Evolutionary conservation across 2,888 invertebrate species (phyloP), one percentile per base, ranked within the genome.

Genomic region (Oscheius sp.): DNA sequence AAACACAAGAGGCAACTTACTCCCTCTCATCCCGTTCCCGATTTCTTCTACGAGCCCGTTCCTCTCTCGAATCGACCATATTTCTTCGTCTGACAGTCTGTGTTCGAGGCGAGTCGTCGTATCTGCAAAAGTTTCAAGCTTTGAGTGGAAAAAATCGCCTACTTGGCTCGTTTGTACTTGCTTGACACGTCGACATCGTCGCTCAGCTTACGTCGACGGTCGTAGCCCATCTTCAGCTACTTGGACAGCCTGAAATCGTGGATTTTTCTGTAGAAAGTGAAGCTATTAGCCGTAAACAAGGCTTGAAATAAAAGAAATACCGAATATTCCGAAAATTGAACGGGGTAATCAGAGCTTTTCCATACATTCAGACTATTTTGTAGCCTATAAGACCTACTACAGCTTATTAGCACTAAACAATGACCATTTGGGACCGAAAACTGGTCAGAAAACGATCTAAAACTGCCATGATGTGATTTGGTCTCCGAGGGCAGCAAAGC

Each of bases 21-120:
- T 72, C 62, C 1, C 13, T 35, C 13, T 73, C 59, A 42, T 70
- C 74, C 13, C 74, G 71, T 11, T 74, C 75, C 7, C 70, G 71
- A 7, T 80, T 73, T 32, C 83, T 60, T 47, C 79, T 51, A 29
- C 77, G 58, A 2, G 83, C 83, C 3, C 83, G 78, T 32, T 79
- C 82, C 33, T 83, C 82, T 32, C 83, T 77, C n/a, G 73, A 72
- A 29, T 70, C 76, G 21, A 74, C 73, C 51, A 63, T 70, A 29
- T 57, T 53, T 48, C 62, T 71, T 21, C 62, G 33, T 35, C 60
- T 47, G 35, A 50, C 58, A 21, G 42, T 11, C 50, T 47, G 13
- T 50, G n/a, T 59, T 48, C 59, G 13, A 13, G 74, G 74, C 42
- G 74, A 68, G 35, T 74, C 68, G 32, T 47, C 48, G 11, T 58